Base-by-base conservation (phyloP, 2,888 invertebrate genomes). In the Oxyscelio sp. region DNA sequence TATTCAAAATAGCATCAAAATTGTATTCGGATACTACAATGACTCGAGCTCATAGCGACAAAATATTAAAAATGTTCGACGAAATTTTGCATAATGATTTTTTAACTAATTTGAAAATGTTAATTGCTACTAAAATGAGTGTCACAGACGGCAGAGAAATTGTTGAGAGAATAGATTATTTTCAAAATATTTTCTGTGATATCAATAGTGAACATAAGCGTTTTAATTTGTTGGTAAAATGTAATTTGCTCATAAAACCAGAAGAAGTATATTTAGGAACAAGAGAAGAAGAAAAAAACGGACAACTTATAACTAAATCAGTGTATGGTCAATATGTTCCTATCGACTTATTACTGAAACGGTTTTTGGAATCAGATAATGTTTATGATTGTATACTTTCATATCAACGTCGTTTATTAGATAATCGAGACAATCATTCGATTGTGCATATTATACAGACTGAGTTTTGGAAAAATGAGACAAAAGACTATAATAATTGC, bases 391-490 rank as follows among this genome's bases (percentile, higher is more conserved):
- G 21, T 15, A 31, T 68, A 13, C 24, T 24, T 4, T 38, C 54
- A 8, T 68, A 68, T 54, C 3, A 54, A 13, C 17, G 11, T 9
- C 21, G 11, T 21, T 50, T 50, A n/a, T 22, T 50, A 5, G 2
- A 50, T 17, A 21, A 50, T 50, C 21, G 22, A 1, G 21, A 21
- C 9, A 22, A 50, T 2, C 5, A n/a, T n/a, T n/a, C n/a, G n/a
- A n/a, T n/a, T n/a, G n/a, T n/a, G n/a, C n/a, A n/a, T n/a, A n/a
- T n/a, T n/a, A 84, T 78, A 59, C 81, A 80, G 58, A 79, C 75
- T 0, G 52, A 77, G 8, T 77, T 77, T 59, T 68, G 77, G 77
- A 45, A 48, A 48, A 34, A 59, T 27, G 50, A 77, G 43, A 59
- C 17, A 15, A 52, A 59, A 66, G 19, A 59, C 11, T 66, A 68